phyloP scores from a whole-genome alignment of 2,797 vertebrate species.

The Scolopax bukidnonensis region DNA sequence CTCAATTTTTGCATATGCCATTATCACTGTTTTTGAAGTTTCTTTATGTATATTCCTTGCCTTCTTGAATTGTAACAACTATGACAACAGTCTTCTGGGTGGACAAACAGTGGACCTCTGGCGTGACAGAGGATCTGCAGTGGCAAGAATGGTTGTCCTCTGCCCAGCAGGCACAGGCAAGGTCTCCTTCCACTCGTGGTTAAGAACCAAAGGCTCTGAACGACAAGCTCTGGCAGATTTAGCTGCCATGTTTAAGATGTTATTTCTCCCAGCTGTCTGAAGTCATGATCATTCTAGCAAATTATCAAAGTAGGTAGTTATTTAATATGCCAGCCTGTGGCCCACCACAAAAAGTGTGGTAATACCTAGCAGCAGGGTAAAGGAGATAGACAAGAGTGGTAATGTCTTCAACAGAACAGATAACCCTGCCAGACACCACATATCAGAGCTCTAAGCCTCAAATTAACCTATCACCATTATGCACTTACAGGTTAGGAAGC shows the following conservation, averaged over 20 bases:
- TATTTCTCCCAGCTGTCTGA: not conserved
- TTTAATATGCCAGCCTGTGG: not conserved
- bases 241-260: not conserved
- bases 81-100: not conserved
- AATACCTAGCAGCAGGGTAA: not conserved
- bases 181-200: not conserved
- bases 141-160: not conserved
- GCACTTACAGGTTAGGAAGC: not conserved
- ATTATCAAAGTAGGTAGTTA: not conserved
- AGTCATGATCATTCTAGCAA: not conserved
- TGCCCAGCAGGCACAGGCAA: not conserved
- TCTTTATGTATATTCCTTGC: not conserved
- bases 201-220: conserved; percentile 3
- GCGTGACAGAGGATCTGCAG: not conserved
- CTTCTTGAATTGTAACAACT: not conserved
- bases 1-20: not conserved
- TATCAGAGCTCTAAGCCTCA: not conserved
- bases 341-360: accelerated
- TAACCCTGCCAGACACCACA: not conserved
- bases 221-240: not conserved
- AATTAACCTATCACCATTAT: not conserved
- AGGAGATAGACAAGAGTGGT: not conserved
- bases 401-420: not conserved
- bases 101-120: not conserved
- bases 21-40: not conserved